Percentiles rank a stretch among this genome's conserved stretches.
These are phyloP conservation scores for Tolypeutes matacus DNA, from an alignment of 2,797 vertebrate species.

Conservation along the genomic window DNA sequence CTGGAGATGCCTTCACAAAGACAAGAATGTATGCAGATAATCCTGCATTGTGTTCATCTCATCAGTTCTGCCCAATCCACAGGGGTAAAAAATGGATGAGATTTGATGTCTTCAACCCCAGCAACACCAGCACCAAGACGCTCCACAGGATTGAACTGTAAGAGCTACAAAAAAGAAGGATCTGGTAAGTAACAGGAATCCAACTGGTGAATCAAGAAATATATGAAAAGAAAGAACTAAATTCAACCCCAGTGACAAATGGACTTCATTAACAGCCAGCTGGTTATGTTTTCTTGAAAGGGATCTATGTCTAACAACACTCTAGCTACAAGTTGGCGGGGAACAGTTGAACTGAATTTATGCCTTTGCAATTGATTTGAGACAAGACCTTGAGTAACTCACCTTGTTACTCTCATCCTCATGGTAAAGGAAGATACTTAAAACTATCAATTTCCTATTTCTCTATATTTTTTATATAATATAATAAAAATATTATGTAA, in stretches of 20 bases:
- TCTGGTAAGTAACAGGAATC: constrained; percentile 85
- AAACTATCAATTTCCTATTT: background rate
- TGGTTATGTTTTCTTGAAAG: background rate
- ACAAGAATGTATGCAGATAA: constrained; percentile 73
- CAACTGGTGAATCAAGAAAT: constrained; percentile 70
- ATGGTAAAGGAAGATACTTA: background rate
- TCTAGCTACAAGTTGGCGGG: background rate
- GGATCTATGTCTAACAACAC: background rate
- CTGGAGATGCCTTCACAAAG: constrained; percentile 63
- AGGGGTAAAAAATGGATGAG: constrained; percentile 96
- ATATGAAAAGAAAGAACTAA: constrained; percentile 9
- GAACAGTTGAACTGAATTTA: background rate
- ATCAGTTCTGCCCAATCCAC: constrained; percentile 93
- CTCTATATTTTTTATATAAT: no score
- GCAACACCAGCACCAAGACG: constrained; percentile 95
- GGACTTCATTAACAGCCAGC: background rate
- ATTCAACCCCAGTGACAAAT: background rate
- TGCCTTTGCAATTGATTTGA: background rate
- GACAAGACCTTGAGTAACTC: background rate
- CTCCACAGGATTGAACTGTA: constrained; percentile 97
- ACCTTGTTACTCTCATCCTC: background rate
- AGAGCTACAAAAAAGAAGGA: constrained; percentile 89
- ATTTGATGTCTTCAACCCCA: constrained; percentile 97
- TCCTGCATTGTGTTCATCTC: constrained; percentile 76
- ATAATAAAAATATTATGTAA: no score